Percentiles rank a stretch among this genome's conserved stretches.
phyloP scores from a whole-genome alignment of 2,113 vertebrate species.

The Bettongia penicillata region DNA sequence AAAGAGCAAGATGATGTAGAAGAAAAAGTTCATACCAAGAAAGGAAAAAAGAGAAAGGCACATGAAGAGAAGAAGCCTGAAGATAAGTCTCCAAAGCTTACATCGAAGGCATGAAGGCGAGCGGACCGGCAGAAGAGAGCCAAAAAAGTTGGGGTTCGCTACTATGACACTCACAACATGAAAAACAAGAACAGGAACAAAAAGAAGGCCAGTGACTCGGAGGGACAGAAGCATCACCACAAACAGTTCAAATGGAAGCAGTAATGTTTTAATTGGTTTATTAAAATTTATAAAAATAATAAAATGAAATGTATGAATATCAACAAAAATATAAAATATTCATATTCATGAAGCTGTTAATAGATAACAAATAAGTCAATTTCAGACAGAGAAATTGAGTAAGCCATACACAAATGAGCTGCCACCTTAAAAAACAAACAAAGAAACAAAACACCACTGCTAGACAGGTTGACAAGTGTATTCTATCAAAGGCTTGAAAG shows the following conservation, averaged over 20 bases:
- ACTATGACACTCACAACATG: constrained; percentile 98
- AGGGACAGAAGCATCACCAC: constrained; percentile 82
- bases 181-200: constrained; percentile 97
- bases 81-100: constrained; percentile 81
- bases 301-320: not conserved
- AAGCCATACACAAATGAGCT: not conserved
- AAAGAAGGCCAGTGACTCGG: constrained; percentile 82
- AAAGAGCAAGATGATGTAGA: constrained; percentile 76
- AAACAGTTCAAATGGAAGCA: constrained; percentile 87
- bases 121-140: constrained; percentile 87
- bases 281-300: constrained; percentile 84
- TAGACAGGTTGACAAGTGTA: not conserved
- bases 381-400: not conserved
- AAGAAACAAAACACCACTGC: not conserved
- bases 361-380: not conserved
- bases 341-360: not conserved
- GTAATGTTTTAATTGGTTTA: constrained; percentile 77
- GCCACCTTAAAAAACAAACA: not conserved
- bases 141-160: constrained; percentile 94
- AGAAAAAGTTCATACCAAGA: constrained; percentile 79
- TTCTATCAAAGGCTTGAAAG: not conserved
- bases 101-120: constrained; percentile 94
- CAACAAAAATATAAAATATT: not conserved
- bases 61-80: constrained; percentile 76
- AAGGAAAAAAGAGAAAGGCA: constrained; percentile 88